Base-by-base conservation (phyloP, 2,888 invertebrate species). In the Drosophila melanocephala region DNA sequence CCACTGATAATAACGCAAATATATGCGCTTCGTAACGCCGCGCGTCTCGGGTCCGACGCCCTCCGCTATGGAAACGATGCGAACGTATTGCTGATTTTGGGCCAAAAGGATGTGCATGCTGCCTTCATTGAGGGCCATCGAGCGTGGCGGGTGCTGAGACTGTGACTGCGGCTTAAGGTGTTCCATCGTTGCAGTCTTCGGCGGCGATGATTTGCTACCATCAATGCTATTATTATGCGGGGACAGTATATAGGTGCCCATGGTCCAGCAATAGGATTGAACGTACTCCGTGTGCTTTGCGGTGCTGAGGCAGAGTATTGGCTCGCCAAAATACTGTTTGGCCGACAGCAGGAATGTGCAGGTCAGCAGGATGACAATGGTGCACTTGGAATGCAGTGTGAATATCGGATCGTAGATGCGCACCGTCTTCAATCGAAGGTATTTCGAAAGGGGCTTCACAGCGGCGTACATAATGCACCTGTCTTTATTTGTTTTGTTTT, bases 251-350 rank as follows among this genome's bases (percentile, higher is more conserved):
- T 95, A 96, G 16, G 96, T 96, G 61, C 96, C 96, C 91, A 95
- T 95, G 76, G 96, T 96, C 97, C 97, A 97, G 93, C 97, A 97
- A 91, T 95, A 97, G 64, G 95, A 95, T 87, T 97, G 96, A 47
- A 97, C 94, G 19, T 96, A 95, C 52, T 95, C 95, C 76, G 94
- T 95, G 56, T 95, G 79, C 62, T 94, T 94, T 5, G 93, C 92
- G 53, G 94, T 94, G n/a, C 94, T 94, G 91, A 95, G 94, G 93
- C 97, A 97, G 84, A 96, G 95, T 67, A 97, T 97, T 0, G 97
- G 97, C 82, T 97, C 96, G 0, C 97, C 97, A 87, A 97, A 97
- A 93, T 97, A 97, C 93, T 97, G 97, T 87, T 96, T 96, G 19
- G 96, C 96, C 53, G 96, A 96, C 62, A 97, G 95, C 84, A 97